A percentile compares a stretch with the other conserved stretches of the same genome.
phyloP scores from a whole-genome alignment of 2,797 vertebrate genomes.

The Iguana delicatissima region DNA sequence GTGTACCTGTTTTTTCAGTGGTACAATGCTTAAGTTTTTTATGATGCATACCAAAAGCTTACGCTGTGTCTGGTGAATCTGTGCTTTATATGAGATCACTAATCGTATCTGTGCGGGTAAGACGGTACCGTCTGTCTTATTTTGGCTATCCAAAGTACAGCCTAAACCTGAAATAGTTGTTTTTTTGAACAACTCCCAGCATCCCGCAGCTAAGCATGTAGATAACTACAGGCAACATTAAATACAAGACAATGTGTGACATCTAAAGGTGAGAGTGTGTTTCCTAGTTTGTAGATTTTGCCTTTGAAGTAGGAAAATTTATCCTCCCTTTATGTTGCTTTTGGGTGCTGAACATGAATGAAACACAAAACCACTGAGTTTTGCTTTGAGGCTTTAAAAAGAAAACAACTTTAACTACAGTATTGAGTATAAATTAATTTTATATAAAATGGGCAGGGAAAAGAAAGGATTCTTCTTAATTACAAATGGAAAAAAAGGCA shows the following conservation, averaged over 20 bases:
- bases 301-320: not conserved
- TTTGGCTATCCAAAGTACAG: not conserved
- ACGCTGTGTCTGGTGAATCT: not conserved
- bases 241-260: not conserved
- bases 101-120: not conserved
- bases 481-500: conserved; percentile 78
- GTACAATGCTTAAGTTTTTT: not conserved
- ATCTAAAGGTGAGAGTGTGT: not conserved
- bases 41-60: not conserved
- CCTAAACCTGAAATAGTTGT: not conserved
- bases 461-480: conserved; percentile 72
- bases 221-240: not conserved
- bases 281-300: not conserved
- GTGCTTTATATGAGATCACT: not conserved
- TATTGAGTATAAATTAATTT: conserved; percentile 86
- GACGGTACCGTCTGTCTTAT: not conserved
- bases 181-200: no score
- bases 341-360: conserved; percentile 34
- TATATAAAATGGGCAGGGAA: conserved; percentile 66
- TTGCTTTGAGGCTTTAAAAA: conserved; percentile 70
- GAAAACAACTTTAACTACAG: conserved; percentile 83
- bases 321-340: not conserved
- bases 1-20: not conserved
- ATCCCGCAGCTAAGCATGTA: no score
- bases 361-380: conserved; percentile 38